Percentiles rank a stretch among this genome's conserved stretches.
Conservation (phyloP, 2,113 vertebrate species). For the Sminthopsis crassicaudata region DNA sequence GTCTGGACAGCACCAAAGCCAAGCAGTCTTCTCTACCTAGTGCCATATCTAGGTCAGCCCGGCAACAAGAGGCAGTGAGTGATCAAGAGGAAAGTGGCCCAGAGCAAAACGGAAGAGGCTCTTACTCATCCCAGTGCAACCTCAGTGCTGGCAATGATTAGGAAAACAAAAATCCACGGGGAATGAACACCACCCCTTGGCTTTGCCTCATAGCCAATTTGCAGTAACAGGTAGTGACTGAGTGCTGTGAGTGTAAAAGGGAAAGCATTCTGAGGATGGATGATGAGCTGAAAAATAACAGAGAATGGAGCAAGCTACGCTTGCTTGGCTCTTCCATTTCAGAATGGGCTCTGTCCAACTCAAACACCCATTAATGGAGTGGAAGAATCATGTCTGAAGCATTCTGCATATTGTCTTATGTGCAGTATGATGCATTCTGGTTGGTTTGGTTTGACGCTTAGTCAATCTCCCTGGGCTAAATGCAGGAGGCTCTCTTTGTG, state of each 20-base stretch:
- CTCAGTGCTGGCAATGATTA: constrained; percentile 63
- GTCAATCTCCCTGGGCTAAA: not conserved
- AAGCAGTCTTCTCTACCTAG: constrained; percentile 68
- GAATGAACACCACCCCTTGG: constrained; percentile 52
- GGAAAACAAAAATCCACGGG: constrained; percentile 69
- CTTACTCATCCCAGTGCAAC: constrained; percentile 69
- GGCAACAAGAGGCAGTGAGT: constrained; percentile 4
- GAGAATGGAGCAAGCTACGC: not conserved
- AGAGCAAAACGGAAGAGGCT: constrained; percentile 69
- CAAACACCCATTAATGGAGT: not conserved
- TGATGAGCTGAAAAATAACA: not conserved
- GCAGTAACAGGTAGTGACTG: constrained; percentile 52
- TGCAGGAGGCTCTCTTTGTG: not conserved
- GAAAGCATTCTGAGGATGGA: constrained; percentile 20
- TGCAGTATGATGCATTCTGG: not conserved
- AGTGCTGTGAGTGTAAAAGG: constrained; percentile 59
- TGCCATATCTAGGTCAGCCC: constrained; percentile 61
- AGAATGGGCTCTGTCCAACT: not conserved
- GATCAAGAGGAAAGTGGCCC: constrained; percentile 41
- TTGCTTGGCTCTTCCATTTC: not conserved
- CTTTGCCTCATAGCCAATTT: constrained; percentile 35
- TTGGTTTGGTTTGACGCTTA: not conserved
- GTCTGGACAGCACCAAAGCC: constrained; percentile 61
- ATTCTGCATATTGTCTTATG: not conserved
- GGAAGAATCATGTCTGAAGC: not conserved